Evolutionary conservation across 2,113 vertebrate species (phyloP), one percentile per base, ranked within the genome.

Genomic region (Siniperca chuatsi): DNA sequence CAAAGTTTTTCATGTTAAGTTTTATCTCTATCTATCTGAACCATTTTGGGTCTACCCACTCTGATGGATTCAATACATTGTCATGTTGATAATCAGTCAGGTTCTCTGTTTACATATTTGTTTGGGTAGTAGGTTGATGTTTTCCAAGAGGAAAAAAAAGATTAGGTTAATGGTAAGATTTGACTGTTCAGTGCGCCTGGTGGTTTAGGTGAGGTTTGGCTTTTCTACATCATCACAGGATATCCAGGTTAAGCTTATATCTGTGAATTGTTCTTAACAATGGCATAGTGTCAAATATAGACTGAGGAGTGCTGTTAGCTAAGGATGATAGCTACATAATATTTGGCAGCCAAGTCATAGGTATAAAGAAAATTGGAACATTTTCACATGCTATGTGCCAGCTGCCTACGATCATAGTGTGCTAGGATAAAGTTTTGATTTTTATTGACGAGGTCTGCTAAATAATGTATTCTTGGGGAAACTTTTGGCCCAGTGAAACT

Each of bases 71-170:
- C 87, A 90, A 85, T 92, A 80, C 76, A 73, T 86, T 65, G 85
- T 90, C 86, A 85, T 87, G 78, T 91, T 92, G 91, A 93, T 94
- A 71, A 93, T 95, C 93, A 91, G 92, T 93, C 92, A 92, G 92
- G 86, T 91, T 93, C 89, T 93, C 88, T 92, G 95, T 96, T 96
- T 96, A 96, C 94, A 95, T 90, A 83, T 92, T 90, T 88, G 85
- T 90, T 93, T 91, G 82, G 84, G 69, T 87, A 55, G 78, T 84
- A 64, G 66, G 81, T 57, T 82, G 65, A 68, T 5, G 54, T 88
- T 75, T 87, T 78, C 71, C 40, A 58, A 50, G 60, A 67, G 75
- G 33, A 50, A 74, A 1, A 71, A 35, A 46, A 76, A 58, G 33
- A 81, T 25, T 65, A 79, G 79, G 66, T 75, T 85, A 60, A 79